Evolutionary conservation across 92 coral and sea anemone species (phyloP).

Genomic region (Palythoa heliodiscus): DNA sequence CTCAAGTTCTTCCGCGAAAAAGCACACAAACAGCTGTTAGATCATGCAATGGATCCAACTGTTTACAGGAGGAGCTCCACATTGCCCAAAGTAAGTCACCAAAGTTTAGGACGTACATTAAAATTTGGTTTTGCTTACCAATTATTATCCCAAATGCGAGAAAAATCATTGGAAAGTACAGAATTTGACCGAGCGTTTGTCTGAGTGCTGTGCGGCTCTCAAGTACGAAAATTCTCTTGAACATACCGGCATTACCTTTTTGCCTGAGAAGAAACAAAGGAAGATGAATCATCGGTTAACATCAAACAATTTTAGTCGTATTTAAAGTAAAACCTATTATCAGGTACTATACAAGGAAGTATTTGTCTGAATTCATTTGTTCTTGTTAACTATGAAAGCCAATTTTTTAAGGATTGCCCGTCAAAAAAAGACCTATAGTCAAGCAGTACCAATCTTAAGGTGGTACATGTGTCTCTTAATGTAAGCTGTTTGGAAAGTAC

Average conservation of each 20-base stretch:
- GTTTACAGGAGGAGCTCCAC: neutral
- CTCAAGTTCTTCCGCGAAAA: neutral
- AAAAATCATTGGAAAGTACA: conserved; percentile 65
- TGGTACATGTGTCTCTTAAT: too few species aligned
- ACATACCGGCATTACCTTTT: conserved; percentile 54
- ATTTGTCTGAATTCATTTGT: too few species aligned
- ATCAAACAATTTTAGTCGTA: neutral
- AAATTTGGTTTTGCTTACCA: conserved; percentile 33
- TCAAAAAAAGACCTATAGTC: too few species aligned
- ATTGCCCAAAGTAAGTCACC: neutral
- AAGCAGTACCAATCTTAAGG: too few species aligned
- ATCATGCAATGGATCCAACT: neutral
- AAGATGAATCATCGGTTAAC: neutral
- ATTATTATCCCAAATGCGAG: conserved; percentile 62
- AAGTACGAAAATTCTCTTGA: conserved; percentile 59
- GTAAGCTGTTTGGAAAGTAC: too few species aligned
- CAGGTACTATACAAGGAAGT: too few species aligned
- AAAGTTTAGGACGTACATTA: neutral
- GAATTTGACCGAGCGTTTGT: conserved; percentile 64
- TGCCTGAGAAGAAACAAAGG: neutral
- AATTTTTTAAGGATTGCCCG: too few species aligned
- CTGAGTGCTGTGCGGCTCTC: conserved; percentile 60
- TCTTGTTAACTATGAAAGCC: too few species aligned
- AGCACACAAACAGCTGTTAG: neutral
- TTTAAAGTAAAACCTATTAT: too few species aligned